These are phyloP conservation scores for Lamellibrachia satsuma DNA, from an alignment of 2,888 invertebrate genomes.

Conservation along the genomic window DNA sequence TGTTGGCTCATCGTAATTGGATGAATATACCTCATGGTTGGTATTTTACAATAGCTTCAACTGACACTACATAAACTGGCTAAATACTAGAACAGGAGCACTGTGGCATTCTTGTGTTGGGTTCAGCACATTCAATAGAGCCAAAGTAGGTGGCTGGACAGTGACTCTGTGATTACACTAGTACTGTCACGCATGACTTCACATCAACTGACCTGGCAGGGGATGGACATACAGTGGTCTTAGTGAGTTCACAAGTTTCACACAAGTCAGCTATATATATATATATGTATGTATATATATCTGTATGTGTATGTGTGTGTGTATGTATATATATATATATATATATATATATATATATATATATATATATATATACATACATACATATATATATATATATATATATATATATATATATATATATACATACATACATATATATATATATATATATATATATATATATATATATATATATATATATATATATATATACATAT, in stretches of 20 bases:
- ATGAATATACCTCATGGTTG: neutral
- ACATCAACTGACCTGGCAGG: neutral
- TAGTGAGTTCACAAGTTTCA: neutral
- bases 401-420: too few species aligned
- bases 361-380: neutral
- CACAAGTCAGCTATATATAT: neutral
- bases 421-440: too few species aligned
- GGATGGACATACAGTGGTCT: neutral
- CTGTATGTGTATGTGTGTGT: neutral
- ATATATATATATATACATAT: too few species aligned
- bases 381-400: neutral
- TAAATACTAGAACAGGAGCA: neutral
- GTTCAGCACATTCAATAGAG: neutral
- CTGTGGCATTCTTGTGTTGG: neutral
- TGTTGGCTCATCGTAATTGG: neutral
- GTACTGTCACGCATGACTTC: slow-evolving; percentile 7
- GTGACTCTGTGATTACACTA: neutral
- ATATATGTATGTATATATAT: neutral
- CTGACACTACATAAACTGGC: neutral
- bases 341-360: neutral
- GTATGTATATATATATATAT: neutral
- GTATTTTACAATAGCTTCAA: neutral
- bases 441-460: too few species aligned
- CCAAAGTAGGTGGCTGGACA: too few species aligned
- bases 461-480: too few species aligned